phyloP scores from a whole-genome alignment of 2,797 vertebrate species.

The Sebastolobus altivelis region DNA sequence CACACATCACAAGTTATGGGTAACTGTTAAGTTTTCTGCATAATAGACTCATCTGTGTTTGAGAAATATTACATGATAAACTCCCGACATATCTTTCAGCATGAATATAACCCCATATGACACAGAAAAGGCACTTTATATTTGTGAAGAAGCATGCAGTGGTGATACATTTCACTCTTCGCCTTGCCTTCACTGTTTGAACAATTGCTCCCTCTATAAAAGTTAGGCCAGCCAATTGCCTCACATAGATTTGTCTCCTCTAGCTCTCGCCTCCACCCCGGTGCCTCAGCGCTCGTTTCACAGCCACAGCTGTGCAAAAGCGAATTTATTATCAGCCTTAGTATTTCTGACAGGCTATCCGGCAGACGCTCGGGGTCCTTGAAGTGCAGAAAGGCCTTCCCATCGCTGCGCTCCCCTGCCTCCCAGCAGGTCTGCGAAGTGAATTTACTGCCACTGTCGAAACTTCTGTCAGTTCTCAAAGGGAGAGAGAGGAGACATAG shows the following conservation, averaged over 20 bases:
- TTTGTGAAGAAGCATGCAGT: neutral
- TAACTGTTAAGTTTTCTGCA: neutral
- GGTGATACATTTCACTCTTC: conserved; percentile 32
- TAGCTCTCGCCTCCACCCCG: conserved; percentile 43
- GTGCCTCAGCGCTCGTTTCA: conserved; percentile 58
- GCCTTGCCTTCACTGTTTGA: conserved; percentile 32
- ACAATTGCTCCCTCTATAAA: conserved; percentile 51
- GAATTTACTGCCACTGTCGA: conserved; percentile 84
- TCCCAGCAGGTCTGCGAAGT: conserved; percentile 68
- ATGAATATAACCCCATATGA: neutral
- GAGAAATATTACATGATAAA: neutral
- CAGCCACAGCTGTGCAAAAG: conserved; percentile 75
- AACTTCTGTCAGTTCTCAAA: conserved; percentile 78
- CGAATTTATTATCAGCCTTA: conserved; percentile 82
- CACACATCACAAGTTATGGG: neutral
- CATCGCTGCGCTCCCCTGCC: conserved; percentile 64
- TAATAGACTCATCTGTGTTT: conserved; percentile 2
- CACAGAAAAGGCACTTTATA: neutral
- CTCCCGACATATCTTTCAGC: neutral
- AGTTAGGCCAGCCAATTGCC: conserved; percentile 42
- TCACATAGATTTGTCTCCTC: conserved; percentile 47
- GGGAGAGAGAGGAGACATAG: conserved; percentile 43
- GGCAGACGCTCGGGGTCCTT: conserved; percentile 76
- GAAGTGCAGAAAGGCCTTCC: conserved; percentile 78
- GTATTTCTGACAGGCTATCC: conserved; percentile 80